Evolutionary conservation across 1,140 invertebrate genomes (phyloP).

Genomic region (Nasonia vitripennis): DNA sequence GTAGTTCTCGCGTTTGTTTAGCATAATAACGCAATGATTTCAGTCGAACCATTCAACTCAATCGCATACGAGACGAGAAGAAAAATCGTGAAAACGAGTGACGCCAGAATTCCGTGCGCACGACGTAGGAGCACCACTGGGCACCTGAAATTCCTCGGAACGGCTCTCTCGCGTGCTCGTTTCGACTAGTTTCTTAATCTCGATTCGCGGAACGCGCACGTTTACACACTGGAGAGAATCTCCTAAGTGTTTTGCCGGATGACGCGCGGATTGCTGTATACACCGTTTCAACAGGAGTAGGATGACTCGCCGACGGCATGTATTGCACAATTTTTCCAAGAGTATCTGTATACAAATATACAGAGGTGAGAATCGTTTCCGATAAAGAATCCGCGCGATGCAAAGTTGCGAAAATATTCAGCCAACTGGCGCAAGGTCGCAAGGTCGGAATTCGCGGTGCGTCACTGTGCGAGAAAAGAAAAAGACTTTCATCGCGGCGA

Average conservation of each 20-base stretch:
- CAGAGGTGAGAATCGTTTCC: not conserved
- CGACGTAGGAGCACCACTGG: not conserved
- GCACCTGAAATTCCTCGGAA: not conserved
- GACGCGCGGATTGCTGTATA: not conserved
- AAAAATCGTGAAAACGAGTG: not conserved
- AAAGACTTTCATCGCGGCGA: slow-evolving; percentile 20
- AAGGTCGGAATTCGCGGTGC: slow-evolving; percentile 19
- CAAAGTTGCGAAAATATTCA: slow-evolving; percentile 43
- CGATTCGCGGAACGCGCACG: not conserved
- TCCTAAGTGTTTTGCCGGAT: not conserved
- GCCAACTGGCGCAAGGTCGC: slow-evolving; percentile 40
- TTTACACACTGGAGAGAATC: not conserved
- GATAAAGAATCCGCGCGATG: not conserved
- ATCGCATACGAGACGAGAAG: not conserved
- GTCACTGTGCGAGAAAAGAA: not conserved
- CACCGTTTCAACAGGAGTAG: not conserved
- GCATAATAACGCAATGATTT: not conserved
- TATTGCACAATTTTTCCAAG: too few species aligned
- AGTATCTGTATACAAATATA: not conserved
- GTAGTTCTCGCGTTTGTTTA: not conserved
- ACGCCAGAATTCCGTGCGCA: too few species aligned
- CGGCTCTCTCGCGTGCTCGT: too few species aligned
- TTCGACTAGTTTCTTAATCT: not conserved
- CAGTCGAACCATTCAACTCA: too few species aligned
- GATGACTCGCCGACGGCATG: not conserved